Conservation (phyloP, 2,113 vertebrate species). For the Eurystomus gularis region DNA sequence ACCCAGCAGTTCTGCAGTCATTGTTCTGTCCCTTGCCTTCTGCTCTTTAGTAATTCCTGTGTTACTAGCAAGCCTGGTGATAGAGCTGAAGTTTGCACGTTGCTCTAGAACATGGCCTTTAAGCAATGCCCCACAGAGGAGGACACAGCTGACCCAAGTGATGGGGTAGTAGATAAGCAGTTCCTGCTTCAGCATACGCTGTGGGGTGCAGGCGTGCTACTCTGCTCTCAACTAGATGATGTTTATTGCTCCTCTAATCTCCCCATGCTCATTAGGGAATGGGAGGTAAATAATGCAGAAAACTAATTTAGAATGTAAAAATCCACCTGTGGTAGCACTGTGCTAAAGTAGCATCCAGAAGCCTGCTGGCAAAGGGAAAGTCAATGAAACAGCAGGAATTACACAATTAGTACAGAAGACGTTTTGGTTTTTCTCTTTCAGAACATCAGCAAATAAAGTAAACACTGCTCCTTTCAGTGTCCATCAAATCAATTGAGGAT, state of each 20-base stretch:
- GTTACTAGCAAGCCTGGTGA: background rate
- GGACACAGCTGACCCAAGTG: background rate
- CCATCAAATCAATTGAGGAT: background rate
- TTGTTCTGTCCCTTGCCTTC: background rate
- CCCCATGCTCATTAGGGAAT: rapidly evolving
- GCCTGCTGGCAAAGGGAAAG: background rate
- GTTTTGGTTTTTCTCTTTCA: background rate
- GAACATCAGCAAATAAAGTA: background rate
- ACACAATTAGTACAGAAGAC: background rate
- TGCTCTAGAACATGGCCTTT: background rate
- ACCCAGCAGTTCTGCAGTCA: background rate
- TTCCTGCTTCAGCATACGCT: background rate
- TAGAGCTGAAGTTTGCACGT: background rate
- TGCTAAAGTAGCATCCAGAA: background rate
- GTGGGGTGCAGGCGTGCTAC: background rate
- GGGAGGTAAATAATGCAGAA: background rate
- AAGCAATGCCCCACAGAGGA: background rate
- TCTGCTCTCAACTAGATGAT: background rate
- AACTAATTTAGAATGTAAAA: background rate
- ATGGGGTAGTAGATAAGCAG: background rate
- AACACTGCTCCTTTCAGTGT: background rate
- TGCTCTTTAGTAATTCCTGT: background rate
- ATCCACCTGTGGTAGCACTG: background rate
- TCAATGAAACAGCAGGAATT: background rate
- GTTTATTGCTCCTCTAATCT: background rate